phyloP scores from a whole-genome alignment of 2,888 invertebrate genomes.

The Listrodromus nycthemerus region DNA sequence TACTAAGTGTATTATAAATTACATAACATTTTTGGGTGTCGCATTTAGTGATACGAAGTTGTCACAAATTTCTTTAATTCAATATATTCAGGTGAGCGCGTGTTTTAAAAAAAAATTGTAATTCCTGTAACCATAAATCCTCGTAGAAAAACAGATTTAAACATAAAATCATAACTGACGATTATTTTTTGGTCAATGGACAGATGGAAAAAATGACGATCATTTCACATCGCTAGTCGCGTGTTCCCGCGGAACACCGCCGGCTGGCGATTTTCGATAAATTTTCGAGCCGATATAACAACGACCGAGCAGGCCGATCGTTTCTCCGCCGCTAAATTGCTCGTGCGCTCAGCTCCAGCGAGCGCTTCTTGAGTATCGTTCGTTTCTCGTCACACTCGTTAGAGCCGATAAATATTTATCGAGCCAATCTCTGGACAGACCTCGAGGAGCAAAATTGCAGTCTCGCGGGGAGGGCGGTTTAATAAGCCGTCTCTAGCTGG shows the following conservation, averaged over 20 bases:
- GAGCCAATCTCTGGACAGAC: neutral
- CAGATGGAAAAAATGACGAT: too few species aligned
- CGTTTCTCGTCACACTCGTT: conserved; percentile 28
- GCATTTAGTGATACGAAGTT: too few species aligned
- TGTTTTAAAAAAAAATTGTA: too few species aligned
- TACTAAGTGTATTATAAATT: too few species aligned
- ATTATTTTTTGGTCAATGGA: too few species aligned
- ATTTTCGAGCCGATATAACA: conserved; percentile 65
- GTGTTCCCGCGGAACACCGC: conserved; percentile 30
- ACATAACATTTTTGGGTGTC: too few species aligned
- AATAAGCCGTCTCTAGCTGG: conserved; percentile 27
- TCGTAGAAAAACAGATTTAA: too few species aligned
- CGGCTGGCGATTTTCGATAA: conserved; percentile 63
- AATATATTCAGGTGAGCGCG: too few species aligned
- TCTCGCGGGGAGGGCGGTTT: neutral
- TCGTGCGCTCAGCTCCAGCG: conserved; percentile 8
- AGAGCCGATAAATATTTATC: conserved; percentile 39
- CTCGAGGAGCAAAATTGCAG: conserved; percentile 3
- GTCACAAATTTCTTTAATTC: too few species aligned
- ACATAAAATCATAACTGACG: too few species aligned
- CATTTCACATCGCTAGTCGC: too few species aligned
- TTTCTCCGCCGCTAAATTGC: conserved; percentile 45
- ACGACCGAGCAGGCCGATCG: conserved; percentile 19
- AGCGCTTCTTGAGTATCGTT: conserved; percentile 6
- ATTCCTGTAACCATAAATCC: too few species aligned